These are phyloP conservation scores for Yasuhikotakia modesta DNA, from an alignment of 2,797 vertebrate genomes.

Conservation along the genomic window DNA sequence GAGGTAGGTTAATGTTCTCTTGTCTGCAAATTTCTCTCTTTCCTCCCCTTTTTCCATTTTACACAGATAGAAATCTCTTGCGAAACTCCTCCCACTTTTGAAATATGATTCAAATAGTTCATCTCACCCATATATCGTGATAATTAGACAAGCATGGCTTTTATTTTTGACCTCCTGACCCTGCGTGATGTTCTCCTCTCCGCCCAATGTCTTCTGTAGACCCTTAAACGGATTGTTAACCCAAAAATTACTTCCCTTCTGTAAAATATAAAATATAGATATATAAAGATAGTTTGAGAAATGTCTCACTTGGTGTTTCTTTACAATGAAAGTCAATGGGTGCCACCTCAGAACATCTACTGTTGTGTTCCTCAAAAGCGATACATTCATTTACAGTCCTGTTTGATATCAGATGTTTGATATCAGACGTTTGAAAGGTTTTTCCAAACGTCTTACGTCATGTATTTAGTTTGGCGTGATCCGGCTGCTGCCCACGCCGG, in stretches of 20 bases:
- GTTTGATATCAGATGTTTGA: conserved; percentile 19
- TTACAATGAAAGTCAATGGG: no score
- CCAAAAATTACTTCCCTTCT: no score
- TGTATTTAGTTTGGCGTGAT: conserved; percentile 36
- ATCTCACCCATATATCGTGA: background rate
- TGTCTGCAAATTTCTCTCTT: conserved; percentile 2
- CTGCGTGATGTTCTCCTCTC: conserved; percentile 13
- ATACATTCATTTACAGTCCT: background rate
- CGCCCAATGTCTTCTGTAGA: background rate
- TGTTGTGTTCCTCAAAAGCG: no score
- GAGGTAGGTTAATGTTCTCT: conserved; percentile 75
- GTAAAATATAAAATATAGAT: no score
- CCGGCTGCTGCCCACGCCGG: background rate
- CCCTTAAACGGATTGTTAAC: no score
- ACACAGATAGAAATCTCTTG: no score
- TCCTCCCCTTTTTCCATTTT: background rate
- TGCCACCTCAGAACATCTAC: no score
- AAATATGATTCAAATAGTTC: no score
- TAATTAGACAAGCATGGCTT: conserved; percentile 5
- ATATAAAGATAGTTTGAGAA: no score
- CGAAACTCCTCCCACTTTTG: no score
- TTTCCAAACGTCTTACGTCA: conserved; percentile 15
- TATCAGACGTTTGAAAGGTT: conserved; percentile 18
- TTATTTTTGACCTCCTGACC: conserved; percentile 10
- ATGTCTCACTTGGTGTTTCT: no score